These are phyloP conservation scores for Andinoacara biseriatus DNA, from an alignment of 2,113 vertebrate genomes.

Conservation along the genomic window DNA sequence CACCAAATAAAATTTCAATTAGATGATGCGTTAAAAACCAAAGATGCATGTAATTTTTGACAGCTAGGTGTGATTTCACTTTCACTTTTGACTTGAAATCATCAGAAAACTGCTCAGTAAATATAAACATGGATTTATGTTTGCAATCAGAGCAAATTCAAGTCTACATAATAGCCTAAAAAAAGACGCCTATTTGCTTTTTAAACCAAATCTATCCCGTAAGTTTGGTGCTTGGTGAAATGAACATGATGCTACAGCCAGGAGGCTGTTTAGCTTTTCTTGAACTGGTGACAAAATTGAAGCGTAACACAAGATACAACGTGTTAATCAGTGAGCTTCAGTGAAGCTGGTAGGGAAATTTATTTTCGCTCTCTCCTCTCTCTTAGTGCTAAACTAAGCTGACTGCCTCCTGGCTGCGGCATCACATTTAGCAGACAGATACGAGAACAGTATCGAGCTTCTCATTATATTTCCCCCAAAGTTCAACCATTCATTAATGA, in stretches of 20 bases:
- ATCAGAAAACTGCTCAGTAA: not conserved
- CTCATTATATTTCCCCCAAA: not conserved
- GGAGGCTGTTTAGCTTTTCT: not conserved
- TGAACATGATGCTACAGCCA: too few relatives aligned
- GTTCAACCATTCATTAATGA: constrained; percentile 12
- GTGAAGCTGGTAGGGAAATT: not conserved
- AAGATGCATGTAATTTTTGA: not conserved
- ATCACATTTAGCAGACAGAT: not conserved
- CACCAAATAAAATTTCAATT: too few relatives aligned
- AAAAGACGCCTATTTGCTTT: not conserved
- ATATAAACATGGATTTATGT: not conserved
- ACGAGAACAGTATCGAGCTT: constrained; percentile 1
- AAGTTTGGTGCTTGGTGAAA: not conserved
- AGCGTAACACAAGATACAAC: not conserved
- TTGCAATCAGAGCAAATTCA: not conserved
- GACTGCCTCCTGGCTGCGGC: not conserved
- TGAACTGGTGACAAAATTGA: not conserved
- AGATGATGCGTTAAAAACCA: not conserved
- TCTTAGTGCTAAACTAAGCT: not conserved
- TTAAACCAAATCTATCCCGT: not conserved
- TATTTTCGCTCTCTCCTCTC: not conserved
- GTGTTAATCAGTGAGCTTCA: not conserved
- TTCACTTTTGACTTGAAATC: not conserved
- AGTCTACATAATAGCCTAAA: not conserved
- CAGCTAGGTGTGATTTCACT: not conserved